These are phyloP conservation scores for Planiliza haematocheilus DNA, from an alignment of 2,113 vertebrate genomes.

Conservation along the genomic window DNA sequence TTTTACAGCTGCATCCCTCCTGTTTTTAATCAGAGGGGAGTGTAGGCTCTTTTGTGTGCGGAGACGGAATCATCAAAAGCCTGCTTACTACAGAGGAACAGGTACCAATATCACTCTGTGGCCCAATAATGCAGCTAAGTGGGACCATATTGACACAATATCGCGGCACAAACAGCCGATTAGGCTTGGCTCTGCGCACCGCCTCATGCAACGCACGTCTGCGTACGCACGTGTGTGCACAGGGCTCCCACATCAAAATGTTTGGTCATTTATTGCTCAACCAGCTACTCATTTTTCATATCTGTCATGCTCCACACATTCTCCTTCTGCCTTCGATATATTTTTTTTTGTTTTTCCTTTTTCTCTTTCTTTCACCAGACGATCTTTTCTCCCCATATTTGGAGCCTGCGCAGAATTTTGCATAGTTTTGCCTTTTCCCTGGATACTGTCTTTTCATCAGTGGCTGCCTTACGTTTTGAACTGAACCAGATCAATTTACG, in stretches of 20 bases:
- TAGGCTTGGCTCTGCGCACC: slow-evolving; percentile 42
- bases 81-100: slow-evolving; percentile 69
- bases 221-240: slow-evolving; percentile 8
- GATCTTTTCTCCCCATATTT: slow-evolving; percentile 79
- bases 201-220: slow-evolving; percentile 11
- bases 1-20: slow-evolving; percentile 64
- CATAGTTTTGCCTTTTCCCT: slow-evolving; percentile 79
- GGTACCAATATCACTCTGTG: slow-evolving; percentile 67
- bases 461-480: slow-evolving; percentile 71
- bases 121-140: slow-evolving; percentile 76
- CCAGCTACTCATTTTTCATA: slow-evolving; percentile 77
- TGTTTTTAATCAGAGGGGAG: slow-evolving; percentile 57
- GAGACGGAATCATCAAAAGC: slow-evolving; percentile 78
- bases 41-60: slow-evolving; percentile 54
- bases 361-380: slow-evolving; percentile 42
- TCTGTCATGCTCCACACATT: slow-evolving; percentile 74
- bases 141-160: slow-evolving; percentile 76
- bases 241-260: slow-evolving; percentile 73
- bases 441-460: slow-evolving; percentile 79
- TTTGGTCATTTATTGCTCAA: slow-evolving; percentile 77
- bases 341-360: slow-evolving; percentile 22
- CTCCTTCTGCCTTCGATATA: slow-evolving; percentile 36
- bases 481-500: slow-evolving; percentile 76
- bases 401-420: slow-evolving; percentile 69
- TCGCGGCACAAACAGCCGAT: slow-evolving; percentile 57